Conservation (phyloP, 2,113 vertebrate genomes). For the Pithys albifrons region DNA sequence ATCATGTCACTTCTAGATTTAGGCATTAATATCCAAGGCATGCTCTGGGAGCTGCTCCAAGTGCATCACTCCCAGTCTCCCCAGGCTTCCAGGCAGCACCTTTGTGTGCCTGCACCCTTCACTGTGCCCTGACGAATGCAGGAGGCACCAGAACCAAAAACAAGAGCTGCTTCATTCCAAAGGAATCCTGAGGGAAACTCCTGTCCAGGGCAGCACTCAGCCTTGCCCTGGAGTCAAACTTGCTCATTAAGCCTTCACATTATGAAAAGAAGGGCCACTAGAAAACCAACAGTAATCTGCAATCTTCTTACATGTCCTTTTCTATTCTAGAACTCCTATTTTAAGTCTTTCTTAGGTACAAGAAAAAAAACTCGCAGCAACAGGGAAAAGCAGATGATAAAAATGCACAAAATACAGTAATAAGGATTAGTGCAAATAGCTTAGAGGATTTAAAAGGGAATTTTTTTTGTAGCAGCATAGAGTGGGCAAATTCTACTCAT, state of each 20-base stretch:
- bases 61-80: not conserved
- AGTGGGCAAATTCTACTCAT: not conserved
- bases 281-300: not conserved
- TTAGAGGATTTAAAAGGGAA: not conserved
- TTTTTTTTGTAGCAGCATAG: not conserved
- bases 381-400: not conserved
- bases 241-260: not conserved
- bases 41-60: not conserved
- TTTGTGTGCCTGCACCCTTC: not conserved
- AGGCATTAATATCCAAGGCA: not conserved
- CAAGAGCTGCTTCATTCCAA: not conserved
- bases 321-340: not conserved
- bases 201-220: not conserved
- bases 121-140: not conserved
- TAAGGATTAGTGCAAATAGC: not conserved
- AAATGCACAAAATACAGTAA: not conserved
- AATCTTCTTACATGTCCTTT: not conserved
- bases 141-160: not conserved
- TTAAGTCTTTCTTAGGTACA: not conserved
- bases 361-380: not conserved
- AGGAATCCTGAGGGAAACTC: not conserved
- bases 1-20: not conserved
- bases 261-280: not conserved
- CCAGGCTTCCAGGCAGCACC: not conserved
- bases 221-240: slow-evolving; percentile 2